These are phyloP conservation scores for Gallinago undulata DNA, from an alignment of 2,113 vertebrate genomes.

Conservation along the genomic window DNA sequence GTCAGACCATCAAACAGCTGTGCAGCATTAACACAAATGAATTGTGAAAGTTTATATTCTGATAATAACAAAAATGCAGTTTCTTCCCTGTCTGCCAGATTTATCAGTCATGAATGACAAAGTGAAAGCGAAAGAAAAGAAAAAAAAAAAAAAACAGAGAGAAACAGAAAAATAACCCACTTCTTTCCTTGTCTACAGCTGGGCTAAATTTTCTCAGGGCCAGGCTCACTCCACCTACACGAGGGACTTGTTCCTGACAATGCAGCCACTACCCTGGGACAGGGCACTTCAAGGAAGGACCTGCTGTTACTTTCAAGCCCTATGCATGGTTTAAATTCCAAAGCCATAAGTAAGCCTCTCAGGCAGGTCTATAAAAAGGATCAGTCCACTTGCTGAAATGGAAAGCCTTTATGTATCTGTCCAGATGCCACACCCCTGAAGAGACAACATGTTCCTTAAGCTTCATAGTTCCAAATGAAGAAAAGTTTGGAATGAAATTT, in stretches of 20 bases:
- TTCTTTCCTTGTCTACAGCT: background rate
- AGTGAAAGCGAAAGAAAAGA: background rate
- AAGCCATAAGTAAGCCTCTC: background rate
- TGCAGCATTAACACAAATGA: background rate
- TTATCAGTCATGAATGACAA: slow-evolving; percentile 8
- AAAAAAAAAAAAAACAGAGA: background rate
- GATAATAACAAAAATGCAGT: slow-evolving; percentile 38
- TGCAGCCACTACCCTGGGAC: background rate
- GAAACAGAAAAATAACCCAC: background rate
- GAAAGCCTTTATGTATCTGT: background rate
- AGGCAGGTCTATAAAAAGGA: background rate
- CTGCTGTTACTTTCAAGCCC: background rate
- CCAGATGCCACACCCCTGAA: background rate
- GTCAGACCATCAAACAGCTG: slow-evolving; percentile 51
- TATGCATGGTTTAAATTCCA: background rate
- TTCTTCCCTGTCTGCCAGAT: slow-evolving; percentile 7
- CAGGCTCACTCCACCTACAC: background rate
- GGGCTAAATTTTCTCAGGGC: rapidly evolving
- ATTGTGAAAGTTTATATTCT: slow-evolving; percentile 19
- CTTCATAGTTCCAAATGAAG: background rate
- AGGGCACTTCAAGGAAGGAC: background rate
- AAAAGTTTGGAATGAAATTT: background rate
- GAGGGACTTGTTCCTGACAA: background rate
- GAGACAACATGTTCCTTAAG: background rate
- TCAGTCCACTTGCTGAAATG: background rate